phyloP scores from a whole-genome alignment of 2,888 invertebrate species.

The Morinoia aosen region DNA sequence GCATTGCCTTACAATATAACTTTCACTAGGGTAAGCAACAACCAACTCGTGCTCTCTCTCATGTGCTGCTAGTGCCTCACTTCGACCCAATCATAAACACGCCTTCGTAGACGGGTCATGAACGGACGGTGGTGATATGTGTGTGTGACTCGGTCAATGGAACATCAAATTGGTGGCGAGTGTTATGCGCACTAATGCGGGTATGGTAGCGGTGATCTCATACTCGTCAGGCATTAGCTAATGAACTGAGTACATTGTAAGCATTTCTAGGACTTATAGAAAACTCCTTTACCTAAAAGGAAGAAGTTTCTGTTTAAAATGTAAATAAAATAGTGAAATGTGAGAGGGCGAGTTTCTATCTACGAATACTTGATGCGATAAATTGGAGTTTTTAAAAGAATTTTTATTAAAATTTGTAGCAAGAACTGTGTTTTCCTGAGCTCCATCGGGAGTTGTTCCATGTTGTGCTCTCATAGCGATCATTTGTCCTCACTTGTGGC shows the following conservation, averaged over 20 bases:
- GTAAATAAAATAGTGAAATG: neutral
- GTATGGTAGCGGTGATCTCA: neutral
- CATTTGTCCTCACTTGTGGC: neutral
- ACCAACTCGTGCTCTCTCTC: conserved; percentile 16
- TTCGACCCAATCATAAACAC: neutral
- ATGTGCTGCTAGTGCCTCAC: neutral
- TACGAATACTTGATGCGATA: neutral
- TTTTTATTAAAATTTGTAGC: neutral
- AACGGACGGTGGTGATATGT: neutral
- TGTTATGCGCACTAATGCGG: neutral
- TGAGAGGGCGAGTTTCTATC: neutral
- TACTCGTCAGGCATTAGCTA: neutral
- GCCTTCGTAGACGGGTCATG: neutral
- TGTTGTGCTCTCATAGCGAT: neutral
- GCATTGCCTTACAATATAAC: conserved; percentile 37
- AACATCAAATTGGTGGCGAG: neutral
- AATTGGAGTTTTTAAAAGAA: neutral
- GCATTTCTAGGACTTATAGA: neutral
- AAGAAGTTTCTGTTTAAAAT: neutral
- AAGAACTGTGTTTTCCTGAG: neutral
- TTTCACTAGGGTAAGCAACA: conserved; percentile 52
- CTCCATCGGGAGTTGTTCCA: neutral
- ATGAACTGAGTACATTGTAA: neutral
- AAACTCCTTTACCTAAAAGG: neutral
- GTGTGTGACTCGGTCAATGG: neutral